These are phyloP conservation scores for Platycheirus rosarum DNA, from an alignment of 2,888 invertebrate species.

Conservation along the genomic window DNA sequence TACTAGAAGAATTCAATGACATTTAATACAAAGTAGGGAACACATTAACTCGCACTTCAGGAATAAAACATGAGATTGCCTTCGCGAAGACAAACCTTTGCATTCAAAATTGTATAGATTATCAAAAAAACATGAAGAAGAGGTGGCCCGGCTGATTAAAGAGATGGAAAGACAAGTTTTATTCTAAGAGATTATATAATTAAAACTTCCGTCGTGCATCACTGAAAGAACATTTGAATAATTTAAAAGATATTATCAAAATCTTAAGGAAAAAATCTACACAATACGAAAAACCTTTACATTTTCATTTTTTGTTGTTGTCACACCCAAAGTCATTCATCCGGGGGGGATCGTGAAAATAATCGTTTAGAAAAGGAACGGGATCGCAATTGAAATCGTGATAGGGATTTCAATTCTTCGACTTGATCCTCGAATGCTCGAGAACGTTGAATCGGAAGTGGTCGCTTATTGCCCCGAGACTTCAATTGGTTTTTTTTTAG, in stretches of 20 bases:
- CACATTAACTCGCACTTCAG: conserved; percentile 1
- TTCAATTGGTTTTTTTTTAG: too few species aligned
- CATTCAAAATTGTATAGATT: conserved; percentile 8
- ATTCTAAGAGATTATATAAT: too few species aligned
- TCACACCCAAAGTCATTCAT: conserved; percentile 20
- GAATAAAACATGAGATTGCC: conserved; percentile 22
- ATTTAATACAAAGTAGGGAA: conserved; percentile 1
- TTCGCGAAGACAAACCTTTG: conserved; percentile 17
- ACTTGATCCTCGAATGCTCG: conserved; percentile 73
- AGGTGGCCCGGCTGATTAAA: too few species aligned
- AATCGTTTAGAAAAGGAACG: conserved; percentile 76
- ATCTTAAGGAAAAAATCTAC: too few species aligned
- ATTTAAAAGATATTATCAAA: too few species aligned
- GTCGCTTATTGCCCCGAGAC: conserved; percentile 87
- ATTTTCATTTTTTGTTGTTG: too few species aligned
- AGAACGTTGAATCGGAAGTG: conserved; percentile 91
- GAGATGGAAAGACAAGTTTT: too few species aligned
- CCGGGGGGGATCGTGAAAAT: conserved; percentile 46
- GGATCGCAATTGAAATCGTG: conserved; percentile 69
- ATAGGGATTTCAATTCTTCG: conserved; percentile 70
- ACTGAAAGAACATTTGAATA: too few species aligned
- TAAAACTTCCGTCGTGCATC: too few species aligned
- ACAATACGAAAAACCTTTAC: too few species aligned
- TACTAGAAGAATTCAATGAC: conserved; percentile 4
- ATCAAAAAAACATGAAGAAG: too few species aligned